phyloP scores from a whole-genome alignment of 2,888 invertebrate genomes.

The Lasioglossum pauxillum region DNA sequence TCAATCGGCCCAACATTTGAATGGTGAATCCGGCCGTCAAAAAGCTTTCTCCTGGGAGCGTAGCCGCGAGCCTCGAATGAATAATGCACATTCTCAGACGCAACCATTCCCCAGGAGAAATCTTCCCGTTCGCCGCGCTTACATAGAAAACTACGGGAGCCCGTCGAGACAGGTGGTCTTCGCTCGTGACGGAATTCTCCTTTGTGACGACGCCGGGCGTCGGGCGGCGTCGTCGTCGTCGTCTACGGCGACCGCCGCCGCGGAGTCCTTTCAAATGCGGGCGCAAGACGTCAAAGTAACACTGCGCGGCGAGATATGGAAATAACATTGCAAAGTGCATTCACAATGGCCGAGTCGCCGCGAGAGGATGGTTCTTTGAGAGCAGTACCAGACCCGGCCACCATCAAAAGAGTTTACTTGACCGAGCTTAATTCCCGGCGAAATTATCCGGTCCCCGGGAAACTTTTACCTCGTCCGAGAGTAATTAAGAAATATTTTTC shows the following conservation, averaged over 20 bases:
- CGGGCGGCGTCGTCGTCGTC: not conserved
- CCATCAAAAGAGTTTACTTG: not conserved
- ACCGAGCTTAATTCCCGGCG: slow-evolving; percentile 11
- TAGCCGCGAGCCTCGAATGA: slow-evolving; percentile 44
- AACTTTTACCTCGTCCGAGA: not conserved
- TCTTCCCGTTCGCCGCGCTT: slow-evolving; percentile 50
- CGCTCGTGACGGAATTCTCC: slow-evolving; percentile 32
- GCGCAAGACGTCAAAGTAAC: slow-evolving; percentile 39
- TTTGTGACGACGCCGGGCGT: slow-evolving; percentile 32
- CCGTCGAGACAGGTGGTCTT: slow-evolving; percentile 52
- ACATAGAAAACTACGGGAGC: slow-evolving; percentile 51
- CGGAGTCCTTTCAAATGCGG: slow-evolving; percentile 34
- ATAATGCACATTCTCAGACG: slow-evolving; percentile 59
- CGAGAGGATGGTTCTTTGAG: not conserved
- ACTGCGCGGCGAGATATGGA: slow-evolving; percentile 20
- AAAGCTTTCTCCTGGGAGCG: slow-evolving; percentile 36
- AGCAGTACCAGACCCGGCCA: not conserved
- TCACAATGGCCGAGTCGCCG: not conserved
- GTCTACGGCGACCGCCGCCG: not conserved
- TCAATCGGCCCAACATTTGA: slow-evolving; percentile 38
- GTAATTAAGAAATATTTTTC: slow-evolving; percentile 8
- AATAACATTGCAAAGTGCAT: slow-evolving; percentile 40
- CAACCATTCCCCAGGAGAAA: slow-evolving; percentile 56
- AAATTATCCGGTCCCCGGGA: slow-evolving; percentile 4
- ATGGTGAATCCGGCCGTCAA: slow-evolving; percentile 40